Conservation (phyloP, 2,113 vertebrate genomes). For the Sprattus sprattus region DNA sequence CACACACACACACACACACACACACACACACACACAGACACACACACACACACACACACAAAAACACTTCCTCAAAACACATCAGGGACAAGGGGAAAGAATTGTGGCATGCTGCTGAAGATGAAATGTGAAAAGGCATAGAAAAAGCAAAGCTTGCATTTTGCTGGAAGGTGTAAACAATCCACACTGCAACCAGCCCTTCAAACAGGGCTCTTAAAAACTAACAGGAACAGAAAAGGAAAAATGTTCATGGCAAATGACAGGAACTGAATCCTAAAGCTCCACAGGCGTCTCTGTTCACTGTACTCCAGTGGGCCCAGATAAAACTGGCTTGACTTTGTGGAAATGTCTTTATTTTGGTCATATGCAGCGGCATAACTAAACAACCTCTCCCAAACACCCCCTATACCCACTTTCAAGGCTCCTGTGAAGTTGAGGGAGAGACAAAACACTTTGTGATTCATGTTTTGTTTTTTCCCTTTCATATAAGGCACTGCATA, state of each 20-base stretch:
- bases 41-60: neutral
- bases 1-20: slow-evolving; percentile 7
- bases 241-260: slow-evolving; percentile 35
- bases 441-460: neutral
- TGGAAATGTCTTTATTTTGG: neutral
- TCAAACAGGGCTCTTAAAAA: slow-evolving; percentile 18
- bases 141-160: slow-evolving; percentile 14
- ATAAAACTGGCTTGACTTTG: neutral
- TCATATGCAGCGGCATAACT: neutral
- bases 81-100: neutral
- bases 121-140: neutral
- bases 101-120: neutral
- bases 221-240: slow-evolving; percentile 15
- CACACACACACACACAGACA: slow-evolving; percentile 5
- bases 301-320: neutral
- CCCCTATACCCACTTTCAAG: too few relatives aligned
- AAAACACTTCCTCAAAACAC: neutral
- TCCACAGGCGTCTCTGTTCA: neutral
- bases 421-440: neutral
- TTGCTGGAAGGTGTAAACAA: slow-evolving; percentile 27
- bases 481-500: neutral
- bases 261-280: slow-evolving; percentile 27
- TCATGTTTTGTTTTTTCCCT: neutral
- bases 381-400: too few relatives aligned
- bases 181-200: slow-evolving; percentile 2